Percentiles rank a stretch among this genome's conserved stretches.
Evolutionary conservation across 2,113 vertebrate species (phyloP).

Genomic region (Gavialis gangeticus): DNA sequence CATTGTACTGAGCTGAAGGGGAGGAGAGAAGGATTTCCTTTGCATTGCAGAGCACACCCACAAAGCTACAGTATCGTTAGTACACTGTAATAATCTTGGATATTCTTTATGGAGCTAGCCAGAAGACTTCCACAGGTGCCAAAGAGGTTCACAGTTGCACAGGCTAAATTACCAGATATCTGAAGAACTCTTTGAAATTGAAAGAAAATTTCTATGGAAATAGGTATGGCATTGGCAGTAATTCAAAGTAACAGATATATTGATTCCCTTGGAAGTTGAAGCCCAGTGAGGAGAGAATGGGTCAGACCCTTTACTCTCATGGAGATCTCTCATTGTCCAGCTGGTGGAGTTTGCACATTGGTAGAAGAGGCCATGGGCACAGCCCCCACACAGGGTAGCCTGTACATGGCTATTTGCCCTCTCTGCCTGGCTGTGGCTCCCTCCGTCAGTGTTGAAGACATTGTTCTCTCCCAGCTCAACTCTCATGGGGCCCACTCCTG

Average conservation of each 20-base stretch:
- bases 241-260: neutral
- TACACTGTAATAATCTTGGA: neutral
- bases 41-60: neutral
- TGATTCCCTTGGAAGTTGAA: neutral
- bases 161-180: neutral
- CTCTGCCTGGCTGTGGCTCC: neutral
- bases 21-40: slow-evolving; percentile 30
- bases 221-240: neutral
- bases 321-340: accelerated
- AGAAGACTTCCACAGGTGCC: neutral
- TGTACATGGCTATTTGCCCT: neutral
- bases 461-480: neutral
- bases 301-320: accelerated
- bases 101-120: neutral
- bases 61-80: neutral
- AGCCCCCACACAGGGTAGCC: neutral
- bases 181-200: neutral
- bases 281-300: neutral
- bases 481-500: neutral
- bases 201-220: neutral
- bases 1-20: slow-evolving; percentile 60
- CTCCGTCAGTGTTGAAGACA: neutral
- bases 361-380: neutral
- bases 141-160: neutral
- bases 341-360: neutral